Conservation (phyloP, 1,140 invertebrate genomes). For the Pollicipes pollicipes region DNA sequence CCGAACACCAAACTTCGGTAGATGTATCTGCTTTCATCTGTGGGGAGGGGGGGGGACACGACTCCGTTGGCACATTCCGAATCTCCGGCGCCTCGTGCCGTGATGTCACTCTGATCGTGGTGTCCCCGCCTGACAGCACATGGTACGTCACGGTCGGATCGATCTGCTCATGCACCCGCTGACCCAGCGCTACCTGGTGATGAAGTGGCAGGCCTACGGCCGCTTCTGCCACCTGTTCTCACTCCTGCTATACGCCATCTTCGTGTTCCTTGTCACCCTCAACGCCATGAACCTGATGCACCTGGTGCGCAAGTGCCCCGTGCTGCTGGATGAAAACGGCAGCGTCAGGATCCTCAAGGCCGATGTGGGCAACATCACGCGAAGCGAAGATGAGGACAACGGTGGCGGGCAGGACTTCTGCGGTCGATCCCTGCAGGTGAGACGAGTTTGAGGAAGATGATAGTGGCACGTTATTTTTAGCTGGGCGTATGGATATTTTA, state of each 20-base stretch:
- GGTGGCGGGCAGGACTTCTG: too few relatives aligned
- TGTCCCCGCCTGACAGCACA: slow-evolving; percentile 22
- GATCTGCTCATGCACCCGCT: slow-evolving; percentile 60
- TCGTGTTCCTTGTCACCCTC: slow-evolving; percentile 44
- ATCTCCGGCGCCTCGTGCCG: too few relatives aligned
- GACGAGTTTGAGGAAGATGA: too few relatives aligned
- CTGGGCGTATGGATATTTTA: too few relatives aligned
- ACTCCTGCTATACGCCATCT: slow-evolving; percentile 52
- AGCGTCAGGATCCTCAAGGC: background rate
- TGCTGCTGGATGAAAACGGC: background rate
- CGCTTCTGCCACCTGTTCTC: slow-evolving; percentile 64
- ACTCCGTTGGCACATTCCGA: too few relatives aligned
- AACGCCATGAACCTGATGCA: background rate
- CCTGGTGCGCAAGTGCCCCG: background rate
- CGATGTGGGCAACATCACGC: too few relatives aligned
- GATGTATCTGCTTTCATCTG: too few relatives aligned
- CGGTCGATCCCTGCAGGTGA: too few relatives aligned
- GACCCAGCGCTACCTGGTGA: slow-evolving; percentile 57
- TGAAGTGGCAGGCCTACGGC: slow-evolving; percentile 74
- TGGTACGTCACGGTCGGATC: slow-evolving; percentile 58
- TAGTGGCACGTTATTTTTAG: too few relatives aligned
- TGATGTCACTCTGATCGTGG: background rate
- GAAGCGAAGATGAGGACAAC: too few relatives aligned
- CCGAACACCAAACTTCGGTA: too few relatives aligned
- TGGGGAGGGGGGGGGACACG: too few relatives aligned